Conservation (phyloP, 2,888 invertebrate genomes). For the Apomyelois bistriatella region DNA sequence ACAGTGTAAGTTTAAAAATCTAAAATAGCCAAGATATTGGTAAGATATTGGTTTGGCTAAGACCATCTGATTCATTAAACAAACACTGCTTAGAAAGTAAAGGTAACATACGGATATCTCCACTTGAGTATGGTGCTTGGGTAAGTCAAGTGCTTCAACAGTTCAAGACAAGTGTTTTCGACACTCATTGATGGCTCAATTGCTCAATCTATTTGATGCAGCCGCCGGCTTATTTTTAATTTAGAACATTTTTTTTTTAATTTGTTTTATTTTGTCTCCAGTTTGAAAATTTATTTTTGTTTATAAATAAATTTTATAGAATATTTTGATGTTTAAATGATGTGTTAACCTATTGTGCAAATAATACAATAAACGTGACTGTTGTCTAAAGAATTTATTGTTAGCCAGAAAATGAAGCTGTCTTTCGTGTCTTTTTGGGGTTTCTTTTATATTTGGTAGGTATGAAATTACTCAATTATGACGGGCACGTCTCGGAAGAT, state of each 20-base stretch:
- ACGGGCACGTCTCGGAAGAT: not conserved
- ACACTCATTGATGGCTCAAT: conserved; percentile 13
- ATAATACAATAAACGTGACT: not conserved
- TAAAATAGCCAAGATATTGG: too few relatives aligned
- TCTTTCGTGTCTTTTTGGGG: not conserved
- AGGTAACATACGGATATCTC: conserved; percentile 34
- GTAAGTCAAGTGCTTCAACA: conserved; percentile 26
- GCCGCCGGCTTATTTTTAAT: not conserved
- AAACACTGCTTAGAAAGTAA: conserved; percentile 44
- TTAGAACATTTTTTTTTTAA: not conserved
- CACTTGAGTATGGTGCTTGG: conserved; percentile 32
- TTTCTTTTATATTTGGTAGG: conserved; percentile 1
- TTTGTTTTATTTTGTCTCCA: not conserved
- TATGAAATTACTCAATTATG: conserved; percentile 1
- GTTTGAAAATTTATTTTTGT: too few relatives aligned
- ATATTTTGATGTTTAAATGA: not conserved
- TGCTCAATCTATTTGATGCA: not conserved
- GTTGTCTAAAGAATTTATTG: conserved; percentile 2
- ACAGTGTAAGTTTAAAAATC: too few relatives aligned
- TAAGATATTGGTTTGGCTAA: not conserved
- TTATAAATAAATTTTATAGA: too few relatives aligned
- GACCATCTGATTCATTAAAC: not conserved
- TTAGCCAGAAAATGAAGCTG: not conserved
- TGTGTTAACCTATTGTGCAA: not conserved
- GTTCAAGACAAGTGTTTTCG: conserved; percentile 11